Conservation (phyloP, 2,888 invertebrate genomes). For the Drosophila borborema region DNA sequence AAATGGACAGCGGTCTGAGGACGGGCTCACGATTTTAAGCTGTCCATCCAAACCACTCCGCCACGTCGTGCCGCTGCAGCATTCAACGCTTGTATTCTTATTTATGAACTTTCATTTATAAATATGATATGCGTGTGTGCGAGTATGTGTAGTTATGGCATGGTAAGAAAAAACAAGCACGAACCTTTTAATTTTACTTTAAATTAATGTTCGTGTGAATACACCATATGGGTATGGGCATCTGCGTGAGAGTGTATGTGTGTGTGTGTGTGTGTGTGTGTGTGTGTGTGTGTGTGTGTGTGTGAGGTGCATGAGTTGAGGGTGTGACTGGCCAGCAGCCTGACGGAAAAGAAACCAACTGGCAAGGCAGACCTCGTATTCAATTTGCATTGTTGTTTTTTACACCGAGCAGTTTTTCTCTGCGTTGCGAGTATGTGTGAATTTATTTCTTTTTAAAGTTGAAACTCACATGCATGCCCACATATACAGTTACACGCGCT, state of each 20-base stretch:
- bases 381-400: constrained; percentile 65
- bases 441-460: constrained; percentile 62
- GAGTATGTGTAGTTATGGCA: constrained; percentile 4
- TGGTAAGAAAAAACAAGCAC: constrained; percentile 14
- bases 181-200: constrained; percentile 71
- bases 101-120: constrained; percentile 65
- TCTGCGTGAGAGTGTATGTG: not conserved
- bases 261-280: not conserved
- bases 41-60: constrained; percentile 14
- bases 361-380: constrained; percentile 57
- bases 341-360: constrained; percentile 34
- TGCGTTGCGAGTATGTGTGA: constrained; percentile 23
- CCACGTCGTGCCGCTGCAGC: constrained; percentile 13
- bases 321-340: constrained; percentile 3
- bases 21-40: constrained; percentile 53
- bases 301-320: not conserved
- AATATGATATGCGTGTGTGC: constrained; percentile 8
- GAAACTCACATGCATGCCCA: constrained; percentile 31
- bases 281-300: not conserved
- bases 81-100: constrained; percentile 52
- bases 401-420: constrained; percentile 17
- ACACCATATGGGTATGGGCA: constrained; percentile 12
- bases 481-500: constrained; percentile 13
- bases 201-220: constrained; percentile 65
- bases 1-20: constrained; percentile 62